A percentile compares a stretch with the other conserved stretches of the same genome.
These are phyloP conservation scores for Megalops atlanticus DNA, from an alignment of 2,113 vertebrate species.

Conservation along the genomic window DNA sequence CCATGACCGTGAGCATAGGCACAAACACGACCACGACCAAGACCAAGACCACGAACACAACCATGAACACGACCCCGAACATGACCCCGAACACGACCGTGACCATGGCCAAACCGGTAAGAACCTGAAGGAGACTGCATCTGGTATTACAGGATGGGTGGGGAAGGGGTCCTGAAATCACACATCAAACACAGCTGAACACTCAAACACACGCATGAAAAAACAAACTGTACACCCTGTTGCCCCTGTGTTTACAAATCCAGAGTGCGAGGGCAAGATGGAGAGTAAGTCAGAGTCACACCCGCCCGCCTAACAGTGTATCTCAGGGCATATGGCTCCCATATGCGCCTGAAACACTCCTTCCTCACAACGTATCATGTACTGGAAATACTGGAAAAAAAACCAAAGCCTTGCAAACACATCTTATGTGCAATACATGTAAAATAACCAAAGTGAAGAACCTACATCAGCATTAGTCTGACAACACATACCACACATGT, in stretches of 20 bases:
- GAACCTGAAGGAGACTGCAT: background rate
- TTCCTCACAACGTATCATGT: no score
- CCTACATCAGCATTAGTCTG: no score
- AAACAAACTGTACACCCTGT: background rate
- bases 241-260: background rate
- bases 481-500: no score
- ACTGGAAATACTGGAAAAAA: no score
- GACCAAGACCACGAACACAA: background rate
- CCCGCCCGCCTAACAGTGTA: background rate
- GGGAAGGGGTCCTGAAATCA: background rate
- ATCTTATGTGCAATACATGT: no score
- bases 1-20: background rate
- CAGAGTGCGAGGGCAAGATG: background rate
- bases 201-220: background rate
- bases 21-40: constrained; percentile 2
- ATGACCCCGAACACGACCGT: background rate
- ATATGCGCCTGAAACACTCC: no score
- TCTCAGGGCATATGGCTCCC: background rate
- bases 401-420: no score
- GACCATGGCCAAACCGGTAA: constrained; percentile 9
- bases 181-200: background rate
- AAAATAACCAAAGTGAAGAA: no score
- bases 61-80: background rate
- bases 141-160: background rate
- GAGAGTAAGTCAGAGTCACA: background rate